phyloP scores from a whole-genome alignment of 2,888 invertebrate species.

The Lasioglossum malachurum region DNA sequence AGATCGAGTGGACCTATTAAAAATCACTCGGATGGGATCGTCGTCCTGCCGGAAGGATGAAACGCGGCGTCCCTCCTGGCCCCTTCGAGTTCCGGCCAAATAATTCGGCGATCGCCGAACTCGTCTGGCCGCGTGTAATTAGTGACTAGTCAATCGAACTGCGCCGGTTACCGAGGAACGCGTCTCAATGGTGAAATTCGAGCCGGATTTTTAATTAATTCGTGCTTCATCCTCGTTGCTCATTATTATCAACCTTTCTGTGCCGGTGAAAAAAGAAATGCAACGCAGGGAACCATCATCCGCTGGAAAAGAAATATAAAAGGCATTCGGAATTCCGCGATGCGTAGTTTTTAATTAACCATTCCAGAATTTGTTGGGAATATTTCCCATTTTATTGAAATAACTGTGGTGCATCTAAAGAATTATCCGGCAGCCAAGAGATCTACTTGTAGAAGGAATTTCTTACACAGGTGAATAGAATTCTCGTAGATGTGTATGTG shows the following conservation, averaged over 20 bases:
- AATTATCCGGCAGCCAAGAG: not conserved
- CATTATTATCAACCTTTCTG: slow-evolving; percentile 9
- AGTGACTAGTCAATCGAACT: slow-evolving; percentile 66
- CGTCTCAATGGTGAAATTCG: not conserved
- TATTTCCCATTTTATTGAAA: not conserved
- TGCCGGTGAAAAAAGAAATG: not conserved
- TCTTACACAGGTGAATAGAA: not conserved
- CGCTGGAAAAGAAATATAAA: not conserved
- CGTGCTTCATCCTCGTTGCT: slow-evolving; percentile 2
- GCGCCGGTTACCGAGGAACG: not conserved
- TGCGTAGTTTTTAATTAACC: not conserved
- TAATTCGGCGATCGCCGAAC: slow-evolving; percentile 71
- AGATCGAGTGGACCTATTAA: slow-evolving; percentile 67
- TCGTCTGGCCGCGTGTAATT: slow-evolving; percentile 65
- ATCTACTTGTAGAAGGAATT: not conserved
- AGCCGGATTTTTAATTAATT: slow-evolving; percentile 32
- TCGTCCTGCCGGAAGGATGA: slow-evolving; percentile 57
- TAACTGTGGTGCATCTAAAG: not conserved
- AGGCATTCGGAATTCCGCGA: not conserved
- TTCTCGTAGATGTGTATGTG: not conserved
- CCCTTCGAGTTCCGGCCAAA: slow-evolving; percentile 70
- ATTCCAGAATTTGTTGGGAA: not conserved
- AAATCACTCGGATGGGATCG: slow-evolving; percentile 73
- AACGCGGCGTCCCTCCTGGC: slow-evolving; percentile 38
- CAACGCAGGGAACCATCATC: no score